Percentiles rank a stretch among this genome's conserved stretches.
Evolutionary conservation across 37 sponge, comb jelly and placozoan species (phyloP).

Genomic region (Eunapius fragilis): DNA sequence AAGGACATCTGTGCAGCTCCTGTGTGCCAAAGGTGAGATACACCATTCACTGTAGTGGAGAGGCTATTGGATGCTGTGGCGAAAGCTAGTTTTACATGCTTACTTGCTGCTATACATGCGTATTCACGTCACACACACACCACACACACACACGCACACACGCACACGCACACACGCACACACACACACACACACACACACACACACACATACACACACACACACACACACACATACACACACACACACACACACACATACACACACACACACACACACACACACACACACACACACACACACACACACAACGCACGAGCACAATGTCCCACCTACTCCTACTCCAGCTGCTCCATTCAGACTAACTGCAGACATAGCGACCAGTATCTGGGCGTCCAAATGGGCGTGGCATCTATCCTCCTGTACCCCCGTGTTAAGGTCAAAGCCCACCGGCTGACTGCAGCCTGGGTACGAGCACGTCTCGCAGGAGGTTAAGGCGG

Average conservation of each 20-base stretch:
- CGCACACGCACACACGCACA: too few relatives aligned
- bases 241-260: too few relatives aligned
- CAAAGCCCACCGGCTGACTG: constrained; percentile 31
- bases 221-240: neutral
- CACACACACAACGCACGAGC: too few relatives aligned
- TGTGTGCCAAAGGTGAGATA: too few relatives aligned
- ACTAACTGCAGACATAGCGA: neutral
- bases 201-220: neutral
- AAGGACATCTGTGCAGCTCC: neutral
- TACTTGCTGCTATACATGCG: too few relatives aligned
- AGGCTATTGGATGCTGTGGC: constrained; percentile 60
- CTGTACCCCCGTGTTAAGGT: constrained; percentile 55
- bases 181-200: too few relatives aligned
- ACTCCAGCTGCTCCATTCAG: neutral
- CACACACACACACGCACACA: too few relatives aligned
- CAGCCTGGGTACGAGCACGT: constrained; percentile 19
- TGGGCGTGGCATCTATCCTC: constrained; percentile 16
- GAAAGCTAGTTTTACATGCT: too few relatives aligned
- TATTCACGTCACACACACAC: too few relatives aligned
- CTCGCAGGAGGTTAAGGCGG: neutral
- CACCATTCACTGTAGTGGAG: constrained; percentile 22
- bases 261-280: too few relatives aligned
- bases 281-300: too few relatives aligned
- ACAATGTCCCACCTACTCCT: too few relatives aligned
- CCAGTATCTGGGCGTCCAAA: neutral